Base-by-base conservation (phyloP, 1,140 invertebrate species). In the Nephila pilipes region DNA sequence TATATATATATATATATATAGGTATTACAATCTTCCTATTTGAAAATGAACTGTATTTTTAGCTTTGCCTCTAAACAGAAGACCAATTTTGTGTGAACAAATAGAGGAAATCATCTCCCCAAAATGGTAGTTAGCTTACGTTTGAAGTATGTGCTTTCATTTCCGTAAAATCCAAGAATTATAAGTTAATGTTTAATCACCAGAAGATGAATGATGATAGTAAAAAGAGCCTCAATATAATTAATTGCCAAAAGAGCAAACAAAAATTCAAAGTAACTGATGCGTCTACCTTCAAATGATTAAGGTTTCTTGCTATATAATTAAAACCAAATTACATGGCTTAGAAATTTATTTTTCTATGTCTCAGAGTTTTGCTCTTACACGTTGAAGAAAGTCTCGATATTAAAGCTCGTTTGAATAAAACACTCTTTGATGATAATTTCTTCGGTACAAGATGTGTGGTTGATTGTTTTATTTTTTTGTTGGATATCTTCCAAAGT, bases 281-380 rank as follows among this genome's bases (percentile, higher is more conserved):
- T 87, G 85, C 58, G 32, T 36, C 29, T 38, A 25, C 55, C 85
- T 87, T 18, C 85, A 63, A 87, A 87, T 87, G 85, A 88, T 88
- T 88, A 88, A 54, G 38, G 87, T 54, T 88, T 88, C 63, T 57
- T 75, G 20, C 46, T 69, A 69, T 88, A 69, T 75, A 65, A 88
- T 88, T 88, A 88, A 88, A 88, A 75, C 87, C 14, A 75, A 88
- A 88, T 88, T 88, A 88, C 63, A 88, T 36, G 38, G 60, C 69
- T 69, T 65, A 29, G 25, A 36, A 1, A 87, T 87, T 87, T 87
- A 36, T 60, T 87, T 87, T 29, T 38, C 16, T 55, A 22, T 63
- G 57, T 63, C 38, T 60, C 57, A 25, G 55, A 36, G 85, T 54
- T 57, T 87, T 20, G 29, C 18, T 60, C 81, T 29, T 55, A 2